Evolutionary conservation across 2,797 vertebrate genomes (phyloP), one percentile per base, ranked within the genome.

Genomic region (Pseudomugil tenellus): DNA sequence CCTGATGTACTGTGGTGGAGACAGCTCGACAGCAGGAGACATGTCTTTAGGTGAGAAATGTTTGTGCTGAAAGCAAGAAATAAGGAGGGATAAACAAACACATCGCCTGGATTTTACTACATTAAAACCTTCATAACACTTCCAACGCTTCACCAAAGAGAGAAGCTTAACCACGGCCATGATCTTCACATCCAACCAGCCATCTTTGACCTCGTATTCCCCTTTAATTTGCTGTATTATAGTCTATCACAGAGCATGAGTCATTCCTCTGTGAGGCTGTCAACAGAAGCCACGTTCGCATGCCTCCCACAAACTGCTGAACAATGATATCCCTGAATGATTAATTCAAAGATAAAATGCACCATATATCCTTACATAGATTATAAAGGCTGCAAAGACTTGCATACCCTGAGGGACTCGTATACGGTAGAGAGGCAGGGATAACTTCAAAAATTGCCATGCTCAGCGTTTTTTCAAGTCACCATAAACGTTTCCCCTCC

Each of bases 381-480:
- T 87, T 59, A 81, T 79, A 83, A 81, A 77, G 72, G 56, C 54
- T 72, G 49, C 25, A 62, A 76, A 84, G 69, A 65, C 78, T 84
- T 81, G 8, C 21, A 3, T 39, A 53, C 63, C 82, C 77, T 71
- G 14, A 37, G 84, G 87, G 83, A 67, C 55, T 68, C 49, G 14
- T 82, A 63, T 69, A 60, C 52, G 70, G 46, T 26, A 52, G 43
- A 60, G 63, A 67, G 17, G 48, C 21, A 32, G 7, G 32, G 13
- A 39, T 61, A 51, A 23, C 17, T 6, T 4, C 26, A 56, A 31
- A 46, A n/a, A 80, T 76, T 56, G 56, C 51, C 4, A 5, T 61
- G 61, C 77, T 83, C 85, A 89, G 90, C 89, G 51, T 61, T 89
- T 87, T 80, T 71, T 77, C 4, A 2, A 60, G 67, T 74, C 63